Conservation (phyloP, 2,888 invertebrate genomes). For the Drosophila mulleri region DNA sequence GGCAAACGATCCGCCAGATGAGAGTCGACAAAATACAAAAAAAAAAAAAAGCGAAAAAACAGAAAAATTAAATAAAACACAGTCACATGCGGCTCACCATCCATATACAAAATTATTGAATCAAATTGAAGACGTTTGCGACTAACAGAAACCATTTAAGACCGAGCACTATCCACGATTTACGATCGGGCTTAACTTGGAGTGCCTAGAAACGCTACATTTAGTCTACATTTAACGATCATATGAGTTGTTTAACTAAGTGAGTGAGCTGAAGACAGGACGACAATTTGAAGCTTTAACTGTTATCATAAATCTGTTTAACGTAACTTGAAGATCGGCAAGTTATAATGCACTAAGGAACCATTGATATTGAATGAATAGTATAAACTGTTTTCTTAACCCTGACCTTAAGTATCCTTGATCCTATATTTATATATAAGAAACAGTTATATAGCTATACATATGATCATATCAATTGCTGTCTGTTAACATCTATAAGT, state of each 20-base stretch:
- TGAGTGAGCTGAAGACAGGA: neutral
- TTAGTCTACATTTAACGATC: neutral
- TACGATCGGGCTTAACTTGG: conserved; percentile 40
- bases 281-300: no score
- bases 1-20: conserved; percentile 62
- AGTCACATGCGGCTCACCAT: conserved; percentile 25
- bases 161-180: conserved; percentile 23
- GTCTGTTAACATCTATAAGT: no score
- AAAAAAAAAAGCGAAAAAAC: conserved; percentile 20
- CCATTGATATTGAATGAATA: neutral
- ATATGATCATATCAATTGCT: no score
- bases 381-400: neutral
- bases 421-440: neutral
- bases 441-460: no score
- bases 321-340: neutral
- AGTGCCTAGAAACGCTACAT: neutral
- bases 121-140: conserved; percentile 69
- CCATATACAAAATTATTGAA: conserved; percentile 71
- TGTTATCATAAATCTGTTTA: no score
- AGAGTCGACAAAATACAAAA: conserved; percentile 26
- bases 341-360: neutral
- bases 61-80: conserved; percentile 26
- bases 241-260: neutral
- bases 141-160: conserved; percentile 40
- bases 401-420: neutral